Base-by-base conservation (phyloP, 2,113 vertebrate genomes). In the Leptobrachium leishanense region DNA sequence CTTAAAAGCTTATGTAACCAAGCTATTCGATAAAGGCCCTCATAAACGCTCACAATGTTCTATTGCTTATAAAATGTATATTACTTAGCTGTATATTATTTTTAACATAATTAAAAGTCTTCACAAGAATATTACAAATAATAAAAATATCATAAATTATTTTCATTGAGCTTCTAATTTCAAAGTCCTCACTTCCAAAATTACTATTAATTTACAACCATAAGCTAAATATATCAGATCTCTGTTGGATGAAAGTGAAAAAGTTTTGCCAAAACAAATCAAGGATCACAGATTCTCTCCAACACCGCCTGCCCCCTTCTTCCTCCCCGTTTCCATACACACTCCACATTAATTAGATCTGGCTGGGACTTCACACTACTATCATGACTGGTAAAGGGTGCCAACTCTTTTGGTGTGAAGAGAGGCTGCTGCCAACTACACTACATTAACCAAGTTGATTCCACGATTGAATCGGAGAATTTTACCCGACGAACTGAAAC, bases 321-420 rank as follows among this genome's bases (percentile, higher is more conserved):
- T 81, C 80, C 3, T 15, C 84, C 86, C 86, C 39, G 72, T 84
- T 81, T 84, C 84, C 84, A 80, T 70, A 79, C 77, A 67, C 74
- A 88, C 90, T 88, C 88, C 86, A 87, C 88, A 89, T 90, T 90
- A 91, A 93, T 92, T 89, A 94, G 91, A 86, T 86, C 88, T 92
- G 91, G 90, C 82, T 81, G 89, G 85, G 86, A 86, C 90, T 87
- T 84, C 70, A 82, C 80, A 87, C 89, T 88, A 88, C 85, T 86
- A 89, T 87, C 83, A 75, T 85, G 84, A 86, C 89, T 85, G 86
- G 76, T 65, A 43, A 80, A 67, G 82, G 79, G 86, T 91, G 92
- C 92, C 92, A 93, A 90, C 88, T 87, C 88, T 82, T 85, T 44
- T 78, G 84, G 89, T 91, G 91, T 88, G 90, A 93, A 92, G 90